phyloP scores from a whole-genome alignment of 1,140 invertebrate genomes.

The Druon quercuslanigerum region DNA sequence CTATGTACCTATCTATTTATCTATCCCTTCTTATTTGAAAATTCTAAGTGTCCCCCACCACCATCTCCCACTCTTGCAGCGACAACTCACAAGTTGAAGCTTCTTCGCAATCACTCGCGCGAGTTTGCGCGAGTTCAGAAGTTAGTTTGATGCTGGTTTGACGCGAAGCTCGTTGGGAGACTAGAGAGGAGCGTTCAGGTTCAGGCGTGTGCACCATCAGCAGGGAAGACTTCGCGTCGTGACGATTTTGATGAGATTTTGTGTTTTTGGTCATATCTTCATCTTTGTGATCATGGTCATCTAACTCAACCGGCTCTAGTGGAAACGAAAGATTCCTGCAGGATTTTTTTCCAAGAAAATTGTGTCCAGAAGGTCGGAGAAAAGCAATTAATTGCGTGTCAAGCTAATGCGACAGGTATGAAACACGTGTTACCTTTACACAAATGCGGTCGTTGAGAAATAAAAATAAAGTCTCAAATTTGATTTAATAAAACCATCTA shows the following conservation, averaged over 20 bases:
- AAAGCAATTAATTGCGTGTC: too few species aligned
- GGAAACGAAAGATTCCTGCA: too few species aligned
- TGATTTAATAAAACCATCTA: too few species aligned
- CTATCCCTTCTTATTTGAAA: constrained; percentile 26
- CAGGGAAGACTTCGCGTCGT: background rate
- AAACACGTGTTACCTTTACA: background rate
- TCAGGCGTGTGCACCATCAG: background rate
- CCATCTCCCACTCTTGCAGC: background rate
- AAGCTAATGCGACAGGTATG: background rate
- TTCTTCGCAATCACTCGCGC: constrained; percentile 26
- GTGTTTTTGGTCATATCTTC: too few species aligned
- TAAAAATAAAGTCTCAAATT: too few species aligned
- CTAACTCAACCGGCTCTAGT: too few species aligned
- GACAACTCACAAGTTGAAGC: background rate
- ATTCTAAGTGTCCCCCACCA: constrained; percentile 25
- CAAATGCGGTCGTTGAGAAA: too few species aligned
- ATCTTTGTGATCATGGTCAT: too few species aligned
- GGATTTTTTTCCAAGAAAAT: background rate
- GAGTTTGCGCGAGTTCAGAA: constrained; percentile 18
- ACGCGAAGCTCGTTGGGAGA: constrained; percentile 4
- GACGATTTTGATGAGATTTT: background rate
- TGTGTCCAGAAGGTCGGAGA: background rate
- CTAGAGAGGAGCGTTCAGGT: background rate
- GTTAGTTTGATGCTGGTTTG: constrained; percentile 7
- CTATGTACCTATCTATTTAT: background rate